Conservation (phyloP, 2,888 invertebrate species). For the Timandra comae region DNA sequence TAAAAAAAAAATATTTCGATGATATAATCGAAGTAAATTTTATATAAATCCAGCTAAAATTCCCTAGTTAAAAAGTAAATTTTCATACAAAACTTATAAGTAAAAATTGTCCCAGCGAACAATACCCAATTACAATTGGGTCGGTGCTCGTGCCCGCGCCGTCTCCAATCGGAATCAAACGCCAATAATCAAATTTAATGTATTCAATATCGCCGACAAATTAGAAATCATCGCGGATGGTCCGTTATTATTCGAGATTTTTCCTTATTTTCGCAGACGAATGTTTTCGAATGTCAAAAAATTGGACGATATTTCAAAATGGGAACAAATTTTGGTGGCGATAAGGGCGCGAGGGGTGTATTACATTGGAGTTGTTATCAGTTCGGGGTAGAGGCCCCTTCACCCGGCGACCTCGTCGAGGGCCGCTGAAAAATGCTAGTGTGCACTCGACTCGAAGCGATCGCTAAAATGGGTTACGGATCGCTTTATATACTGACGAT, state of each 20-base stretch:
- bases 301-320: conserved; percentile 57
- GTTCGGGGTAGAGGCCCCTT: conserved; percentile 30
- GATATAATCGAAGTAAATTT: no score
- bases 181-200: conserved; percentile 25
- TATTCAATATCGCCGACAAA: conserved; percentile 25
- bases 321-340: conserved; percentile 48
- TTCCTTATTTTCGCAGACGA: conserved; percentile 30
- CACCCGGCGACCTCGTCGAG: conserved; percentile 9
- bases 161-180: conserved; percentile 22
- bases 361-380: conserved; percentile 67
- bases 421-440: conserved; percentile 13
- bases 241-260: conserved; percentile 22
- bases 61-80: no score
- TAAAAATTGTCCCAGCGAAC: conserved; percentile 1
- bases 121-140: conserved; percentile 4
- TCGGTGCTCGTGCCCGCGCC: no score
- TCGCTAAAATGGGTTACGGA: conserved; percentile 5
- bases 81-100: conserved; percentile 6
- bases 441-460: conserved; percentile 15
- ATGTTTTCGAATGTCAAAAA: conserved; percentile 53
- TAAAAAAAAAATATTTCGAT: no score
- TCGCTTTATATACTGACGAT: not conserved
- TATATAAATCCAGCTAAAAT: no score
- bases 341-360: conserved; percentile 50
- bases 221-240: conserved; percentile 19